Conservation (phyloP, 1,140 invertebrate genomes). For the Brachionus sp. region DNA sequence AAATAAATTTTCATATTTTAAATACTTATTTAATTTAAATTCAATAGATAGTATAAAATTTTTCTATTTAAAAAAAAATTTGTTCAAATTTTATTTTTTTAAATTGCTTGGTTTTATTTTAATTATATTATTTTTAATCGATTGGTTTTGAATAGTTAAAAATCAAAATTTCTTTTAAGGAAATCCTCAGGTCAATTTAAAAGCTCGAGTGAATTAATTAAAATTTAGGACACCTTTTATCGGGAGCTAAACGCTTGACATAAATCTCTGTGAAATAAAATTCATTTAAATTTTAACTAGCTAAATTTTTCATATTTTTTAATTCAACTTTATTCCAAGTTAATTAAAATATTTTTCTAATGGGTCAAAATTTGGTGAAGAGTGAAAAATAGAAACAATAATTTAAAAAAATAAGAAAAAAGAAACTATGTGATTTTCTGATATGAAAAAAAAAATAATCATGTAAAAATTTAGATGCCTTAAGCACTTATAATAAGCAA, state of each 20-base stretch:
- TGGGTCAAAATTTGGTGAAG: background rate
- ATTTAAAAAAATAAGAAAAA: background rate
- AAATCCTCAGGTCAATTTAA: background rate
- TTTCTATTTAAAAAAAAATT: too few relatives aligned
- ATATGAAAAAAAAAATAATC: background rate
- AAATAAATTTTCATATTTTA: too few relatives aligned
- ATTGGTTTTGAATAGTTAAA: background rate
- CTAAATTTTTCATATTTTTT: background rate
- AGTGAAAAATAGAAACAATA: background rate
- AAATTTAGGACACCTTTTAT: background rate
- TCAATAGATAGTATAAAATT: too few relatives aligned
- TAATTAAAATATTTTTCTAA: background rate
- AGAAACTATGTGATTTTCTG: constrained; percentile 21
- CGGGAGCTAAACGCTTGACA: background rate
- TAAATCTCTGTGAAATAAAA: background rate
- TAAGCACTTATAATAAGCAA: background rate
- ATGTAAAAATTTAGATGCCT: background rate
- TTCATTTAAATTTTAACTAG: background rate
- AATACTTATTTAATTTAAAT: too few relatives aligned
- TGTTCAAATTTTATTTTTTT: too few relatives aligned
- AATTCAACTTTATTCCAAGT: background rate
- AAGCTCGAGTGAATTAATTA: background rate
- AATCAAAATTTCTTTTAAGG: background rate
- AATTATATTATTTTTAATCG: background rate
- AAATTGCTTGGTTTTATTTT: too few relatives aligned